Evolutionary conservation across 2,113 vertebrate species (phyloP).

Genomic region (Poeciliopsis occidentalis): DNA sequence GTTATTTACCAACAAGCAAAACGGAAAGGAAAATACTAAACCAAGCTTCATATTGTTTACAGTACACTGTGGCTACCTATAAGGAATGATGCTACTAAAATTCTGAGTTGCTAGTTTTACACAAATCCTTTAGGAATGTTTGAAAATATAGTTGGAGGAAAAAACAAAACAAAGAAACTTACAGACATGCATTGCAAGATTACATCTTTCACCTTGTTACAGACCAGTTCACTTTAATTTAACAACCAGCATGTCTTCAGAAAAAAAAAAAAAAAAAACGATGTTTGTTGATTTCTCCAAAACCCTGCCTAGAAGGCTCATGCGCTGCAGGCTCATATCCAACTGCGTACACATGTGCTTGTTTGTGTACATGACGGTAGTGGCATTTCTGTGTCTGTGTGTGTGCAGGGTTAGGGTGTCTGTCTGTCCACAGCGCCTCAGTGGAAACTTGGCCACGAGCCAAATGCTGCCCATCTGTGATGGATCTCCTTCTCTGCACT

Average conservation of each 20-base stretch:
- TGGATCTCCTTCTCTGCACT: slow-evolving; percentile 60
- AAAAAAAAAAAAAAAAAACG: background rate
- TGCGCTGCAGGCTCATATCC: slow-evolving; percentile 8
- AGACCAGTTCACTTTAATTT: slow-evolving; percentile 15
- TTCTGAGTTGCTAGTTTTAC: background rate
- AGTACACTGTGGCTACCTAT: background rate
- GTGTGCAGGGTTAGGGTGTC: slow-evolving; percentile 24
- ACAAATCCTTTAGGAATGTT: background rate
- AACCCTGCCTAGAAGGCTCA: background rate
- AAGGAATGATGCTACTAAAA: background rate
- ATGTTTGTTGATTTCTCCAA: slow-evolving; percentile 18
- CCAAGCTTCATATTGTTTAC: background rate
- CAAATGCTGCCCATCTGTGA: slow-evolving; percentile 52
- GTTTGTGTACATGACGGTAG: slow-evolving; percentile 37
- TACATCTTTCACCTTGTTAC: background rate
- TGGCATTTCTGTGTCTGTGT: slow-evolving; percentile 35
- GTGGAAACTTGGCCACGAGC: slow-evolving; percentile 69
- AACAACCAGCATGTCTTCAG: slow-evolving; percentile 2
- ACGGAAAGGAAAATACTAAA: background rate
- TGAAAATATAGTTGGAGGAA: background rate
- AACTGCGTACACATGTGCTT: slow-evolving; percentile 21
- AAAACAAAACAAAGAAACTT: background rate
- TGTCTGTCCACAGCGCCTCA: slow-evolving; percentile 47
- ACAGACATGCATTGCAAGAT: background rate
- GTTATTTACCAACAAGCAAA: slow-evolving; percentile 41